A percentile compares a stretch with the other conserved stretches of the same genome.
Conservation (phyloP, 1,140 invertebrate species). For the Geopemphigus sp. region DNA sequence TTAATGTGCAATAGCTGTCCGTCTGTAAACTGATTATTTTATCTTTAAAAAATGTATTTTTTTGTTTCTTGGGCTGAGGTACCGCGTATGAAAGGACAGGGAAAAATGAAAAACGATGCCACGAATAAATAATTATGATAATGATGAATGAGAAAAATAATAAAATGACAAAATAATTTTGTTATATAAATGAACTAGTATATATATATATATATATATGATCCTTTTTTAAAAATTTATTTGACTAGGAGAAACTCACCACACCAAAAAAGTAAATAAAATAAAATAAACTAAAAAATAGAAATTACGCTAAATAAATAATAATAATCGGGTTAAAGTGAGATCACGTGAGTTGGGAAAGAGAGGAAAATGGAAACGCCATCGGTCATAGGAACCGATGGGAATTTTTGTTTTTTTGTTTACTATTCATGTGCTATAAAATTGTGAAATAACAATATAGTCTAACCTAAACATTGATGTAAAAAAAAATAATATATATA, state of each 20-base stretch:
- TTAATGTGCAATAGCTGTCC: background rate
- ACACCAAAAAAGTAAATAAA: conserved; percentile 53
- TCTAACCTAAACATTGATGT: conserved; percentile 43
- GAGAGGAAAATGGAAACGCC: background rate
- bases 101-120: too few relatives aligned
- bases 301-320: conserved; percentile 48
- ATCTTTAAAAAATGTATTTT: too few relatives aligned
- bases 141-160: conserved; percentile 1
- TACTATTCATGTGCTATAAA: conserved; percentile 38
- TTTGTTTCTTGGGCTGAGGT: background rate
- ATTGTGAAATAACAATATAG: conserved; percentile 46
- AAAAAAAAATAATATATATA: conserved; percentile 38
- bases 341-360: conserved; percentile 51
- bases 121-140: background rate
- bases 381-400: background rate
- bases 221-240: conserved; percentile 50
- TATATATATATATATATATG: background rate
- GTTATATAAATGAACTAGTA: conserved; percentile 2
- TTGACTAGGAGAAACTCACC: conserved; percentile 55
- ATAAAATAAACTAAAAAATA: conserved; percentile 51
- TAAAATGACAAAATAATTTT: conserved; percentile 37
- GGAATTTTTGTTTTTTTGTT: background rate
- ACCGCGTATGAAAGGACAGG: background rate
- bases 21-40: conserved; percentile 32
- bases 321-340: conserved; percentile 50